These are phyloP conservation scores for Arctopsyche grandis DNA, from an alignment of 1,140 invertebrate species.

Conservation along the genomic window DNA sequence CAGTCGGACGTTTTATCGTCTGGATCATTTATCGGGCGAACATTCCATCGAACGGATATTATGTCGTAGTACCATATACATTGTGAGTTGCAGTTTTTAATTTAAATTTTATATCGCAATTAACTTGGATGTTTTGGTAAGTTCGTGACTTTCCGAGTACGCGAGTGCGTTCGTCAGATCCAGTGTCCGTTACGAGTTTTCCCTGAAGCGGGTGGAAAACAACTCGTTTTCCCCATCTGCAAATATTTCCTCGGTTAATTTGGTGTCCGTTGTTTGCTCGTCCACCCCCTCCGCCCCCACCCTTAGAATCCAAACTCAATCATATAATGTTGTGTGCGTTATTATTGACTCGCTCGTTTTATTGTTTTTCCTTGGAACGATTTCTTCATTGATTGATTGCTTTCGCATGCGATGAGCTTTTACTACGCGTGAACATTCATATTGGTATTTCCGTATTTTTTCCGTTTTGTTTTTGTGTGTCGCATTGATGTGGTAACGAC, in stretches of 20 bases:
- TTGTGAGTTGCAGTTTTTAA: no score
- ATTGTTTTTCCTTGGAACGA: neutral
- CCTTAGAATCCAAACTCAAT: slow-evolving; percentile 3
- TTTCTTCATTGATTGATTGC: neutral
- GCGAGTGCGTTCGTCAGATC: neutral
- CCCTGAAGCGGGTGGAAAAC: slow-evolving; percentile 20
- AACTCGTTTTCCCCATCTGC: slow-evolving; percentile 36
- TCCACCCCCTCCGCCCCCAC: neutral
- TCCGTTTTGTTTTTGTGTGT: no score
- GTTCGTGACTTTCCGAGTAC: neutral
- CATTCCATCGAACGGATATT: no score
- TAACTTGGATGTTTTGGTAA: no score
- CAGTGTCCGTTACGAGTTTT: no score
- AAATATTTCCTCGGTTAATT: slow-evolving; percentile 44
- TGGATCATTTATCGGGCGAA: no score
- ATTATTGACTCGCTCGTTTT: slow-evolving; percentile 10
- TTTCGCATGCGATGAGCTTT: neutral
- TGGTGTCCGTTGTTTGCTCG: slow-evolving; percentile 32
- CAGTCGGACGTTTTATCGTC: no score
- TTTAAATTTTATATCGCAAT: no score
- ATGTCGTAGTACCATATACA: no score
- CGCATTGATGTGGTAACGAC: no score
- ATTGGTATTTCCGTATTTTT: no score
- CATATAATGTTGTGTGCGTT: neutral
- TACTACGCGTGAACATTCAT: no score